Evolutionary conservation across 2,888 invertebrate species (phyloP).

Genomic region (Perdita meconis): DNA sequence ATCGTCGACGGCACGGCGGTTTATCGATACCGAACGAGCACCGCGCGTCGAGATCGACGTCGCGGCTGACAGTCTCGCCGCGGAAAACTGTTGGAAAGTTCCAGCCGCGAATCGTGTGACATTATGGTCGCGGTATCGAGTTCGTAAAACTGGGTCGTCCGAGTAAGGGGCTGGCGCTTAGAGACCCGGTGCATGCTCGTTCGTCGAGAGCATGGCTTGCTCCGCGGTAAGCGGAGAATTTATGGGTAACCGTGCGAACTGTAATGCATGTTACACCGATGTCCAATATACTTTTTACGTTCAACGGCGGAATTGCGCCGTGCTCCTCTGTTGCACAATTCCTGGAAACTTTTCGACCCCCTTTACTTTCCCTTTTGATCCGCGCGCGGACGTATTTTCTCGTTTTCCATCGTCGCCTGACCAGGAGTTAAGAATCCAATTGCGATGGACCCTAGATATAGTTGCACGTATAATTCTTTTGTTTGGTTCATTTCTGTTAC

Average conservation of each 20-base stretch:
- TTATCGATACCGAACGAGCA: neutral
- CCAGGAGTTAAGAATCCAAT: neutral
- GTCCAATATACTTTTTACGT: conserved; percentile 19
- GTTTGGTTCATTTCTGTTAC: too few relatives aligned
- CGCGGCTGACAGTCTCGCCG: conserved; percentile 4
- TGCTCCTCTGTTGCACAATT: neutral
- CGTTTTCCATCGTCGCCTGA: neutral
- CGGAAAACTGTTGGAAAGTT: conserved; percentile 42
- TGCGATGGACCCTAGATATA: neutral
- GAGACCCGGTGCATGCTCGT: conserved; percentile 9
- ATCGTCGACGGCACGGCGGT: conserved; percentile 9
- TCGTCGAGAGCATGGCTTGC: conserved; percentile 2
- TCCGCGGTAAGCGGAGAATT: conserved; percentile 36
- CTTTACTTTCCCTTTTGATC: conserved; percentile 8
- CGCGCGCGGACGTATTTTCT: neutral
- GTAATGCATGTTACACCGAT: conserved; percentile 20
- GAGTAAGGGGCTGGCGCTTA: conserved; percentile 36
- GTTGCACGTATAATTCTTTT: too few relatives aligned
- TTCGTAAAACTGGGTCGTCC: conserved; percentile 58
- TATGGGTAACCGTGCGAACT: conserved; percentile 18
- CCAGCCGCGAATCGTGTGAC: conserved; percentile 7
- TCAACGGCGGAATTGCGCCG: conserved; percentile 2
- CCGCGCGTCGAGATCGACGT: conserved; percentile 40
- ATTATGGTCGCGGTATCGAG: conserved; percentile 32
- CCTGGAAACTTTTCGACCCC: conserved; percentile 10